These are phyloP conservation scores for Teleogryllus occipitalis DNA, from an alignment of 1,140 invertebrate genomes.

Conservation along the genomic window DNA sequence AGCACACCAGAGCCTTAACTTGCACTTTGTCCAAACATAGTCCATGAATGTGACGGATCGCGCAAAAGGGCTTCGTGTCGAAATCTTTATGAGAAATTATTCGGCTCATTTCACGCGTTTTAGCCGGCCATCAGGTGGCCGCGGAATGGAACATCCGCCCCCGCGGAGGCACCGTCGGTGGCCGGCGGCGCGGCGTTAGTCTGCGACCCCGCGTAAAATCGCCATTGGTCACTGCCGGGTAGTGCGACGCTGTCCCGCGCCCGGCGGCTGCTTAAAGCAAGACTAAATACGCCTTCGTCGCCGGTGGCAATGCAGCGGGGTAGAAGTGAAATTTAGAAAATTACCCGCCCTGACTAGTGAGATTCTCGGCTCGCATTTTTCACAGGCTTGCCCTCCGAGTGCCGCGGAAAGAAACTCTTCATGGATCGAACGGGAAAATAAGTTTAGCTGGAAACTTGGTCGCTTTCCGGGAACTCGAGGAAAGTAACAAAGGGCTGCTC, in stretches of 20 bases:
- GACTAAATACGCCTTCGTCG: background rate
- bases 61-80: background rate
- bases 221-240: background rate
- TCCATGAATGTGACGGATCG: background rate
- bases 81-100: background rate
- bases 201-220: background rate
- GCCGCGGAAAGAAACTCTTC: background rate
- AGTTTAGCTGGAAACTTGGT: slow-evolving; percentile 1
- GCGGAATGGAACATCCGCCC: background rate
- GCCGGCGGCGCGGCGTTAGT: background rate
- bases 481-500: background rate
- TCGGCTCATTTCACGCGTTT: background rate
- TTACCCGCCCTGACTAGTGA: background rate
- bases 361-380: background rate
- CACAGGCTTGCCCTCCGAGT: background rate
- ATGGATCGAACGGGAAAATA: background rate
- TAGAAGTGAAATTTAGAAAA: background rate
- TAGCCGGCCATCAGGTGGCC: too few relatives aligned
- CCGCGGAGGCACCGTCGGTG: background rate
- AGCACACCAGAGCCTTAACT: too few relatives aligned
- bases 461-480: background rate
- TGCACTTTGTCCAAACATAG: too few relatives aligned
- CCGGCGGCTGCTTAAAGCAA: background rate
- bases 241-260: background rate
- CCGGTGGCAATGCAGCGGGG: too few relatives aligned